Conservation (phyloP, 2,797 vertebrate species). For the Craterocephalus amniculus region DNA sequence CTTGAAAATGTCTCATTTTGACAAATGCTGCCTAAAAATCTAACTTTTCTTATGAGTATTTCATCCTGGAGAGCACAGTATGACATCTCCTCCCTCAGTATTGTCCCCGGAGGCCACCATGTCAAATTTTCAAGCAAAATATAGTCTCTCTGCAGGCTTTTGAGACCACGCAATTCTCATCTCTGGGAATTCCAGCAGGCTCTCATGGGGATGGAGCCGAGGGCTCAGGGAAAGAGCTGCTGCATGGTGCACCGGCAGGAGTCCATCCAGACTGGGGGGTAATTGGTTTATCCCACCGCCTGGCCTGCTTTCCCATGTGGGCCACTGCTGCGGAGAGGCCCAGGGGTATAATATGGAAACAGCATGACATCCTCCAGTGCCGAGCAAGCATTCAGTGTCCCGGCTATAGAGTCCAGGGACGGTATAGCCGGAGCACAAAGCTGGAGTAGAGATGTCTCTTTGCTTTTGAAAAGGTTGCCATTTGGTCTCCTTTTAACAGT, state of each 20-base stretch:
- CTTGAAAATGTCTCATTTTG: conserved; percentile 9
- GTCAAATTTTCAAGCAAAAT: conserved; percentile 70
- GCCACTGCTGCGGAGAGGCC: conserved; percentile 83
- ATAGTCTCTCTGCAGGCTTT: conserved; percentile 62
- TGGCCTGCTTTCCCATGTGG: conserved; percentile 83
- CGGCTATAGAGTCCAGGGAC: conserved; percentile 54
- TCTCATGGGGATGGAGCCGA: conserved; percentile 73
- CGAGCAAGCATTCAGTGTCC: conserved; percentile 65
- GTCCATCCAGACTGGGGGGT: conserved; percentile 76
- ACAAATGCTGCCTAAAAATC: conserved; percentile 25
- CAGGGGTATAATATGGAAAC: conserved; percentile 81
- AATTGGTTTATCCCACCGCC: conserved; percentile 83
- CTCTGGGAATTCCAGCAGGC: conserved; percentile 76
- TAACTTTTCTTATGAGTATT: conserved; percentile 16
- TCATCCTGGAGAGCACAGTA: conserved; percentile 35
- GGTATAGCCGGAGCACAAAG: conserved; percentile 65
- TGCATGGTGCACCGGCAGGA: conserved; percentile 69
- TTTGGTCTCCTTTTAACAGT: conserved; percentile 56
- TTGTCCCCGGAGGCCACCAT: conserved; percentile 65
- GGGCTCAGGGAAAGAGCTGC: conserved; percentile 61
- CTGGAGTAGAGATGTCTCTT: conserved; percentile 53
- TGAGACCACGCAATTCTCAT: conserved; percentile 71
- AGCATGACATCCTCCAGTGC: conserved; percentile 76
- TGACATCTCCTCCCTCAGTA: conserved; percentile 56
- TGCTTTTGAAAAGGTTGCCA: conserved; percentile 58